Conservation (phyloP, 2,888 invertebrate species). For the Drosophila niveifrons region DNA sequence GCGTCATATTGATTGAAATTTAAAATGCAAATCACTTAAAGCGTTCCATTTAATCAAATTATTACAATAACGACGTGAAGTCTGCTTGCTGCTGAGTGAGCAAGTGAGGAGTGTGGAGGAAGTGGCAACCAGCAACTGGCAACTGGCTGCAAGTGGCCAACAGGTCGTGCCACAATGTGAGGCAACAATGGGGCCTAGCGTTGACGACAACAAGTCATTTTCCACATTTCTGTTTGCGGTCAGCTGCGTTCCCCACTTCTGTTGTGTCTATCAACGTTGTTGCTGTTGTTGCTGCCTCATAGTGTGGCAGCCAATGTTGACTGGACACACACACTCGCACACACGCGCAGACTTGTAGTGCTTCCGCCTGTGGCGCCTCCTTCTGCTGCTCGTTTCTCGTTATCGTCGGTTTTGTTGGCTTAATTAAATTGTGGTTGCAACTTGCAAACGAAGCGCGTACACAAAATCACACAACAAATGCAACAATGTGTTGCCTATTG, state of each 20-base stretch:
- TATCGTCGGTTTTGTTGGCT: constrained; percentile 74
- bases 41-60: constrained; percentile 82
- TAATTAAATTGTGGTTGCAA: constrained; percentile 79
- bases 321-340: constrained; percentile 22
- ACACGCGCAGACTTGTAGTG: constrained; percentile 17
- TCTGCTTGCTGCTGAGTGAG: no score
- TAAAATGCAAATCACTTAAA: constrained; percentile 81
- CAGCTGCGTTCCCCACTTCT: constrained; percentile 16
- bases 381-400: constrained; percentile 2
- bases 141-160: constrained; percentile 12
- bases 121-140: constrained; percentile 7
- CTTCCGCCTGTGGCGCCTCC: constrained; percentile 26
- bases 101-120: neutral
- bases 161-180: constrained; percentile 24
- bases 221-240: constrained; percentile 71
- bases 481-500: constrained; percentile 44
- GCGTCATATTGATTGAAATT: constrained; percentile 81
- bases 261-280: constrained; percentile 48
- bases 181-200: constrained; percentile 41
- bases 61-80: constrained; percentile 56
- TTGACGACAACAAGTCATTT: constrained; percentile 71
- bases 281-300: constrained; percentile 17
- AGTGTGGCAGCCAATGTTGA: constrained; percentile 39
- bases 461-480: constrained; percentile 70
- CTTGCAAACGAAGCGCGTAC: constrained; percentile 81